Evolutionary conservation across 2,113 vertebrate species (phyloP), one percentile per base, ranked within the genome.

Genomic region (Apodemus sylvaticus): DNA sequence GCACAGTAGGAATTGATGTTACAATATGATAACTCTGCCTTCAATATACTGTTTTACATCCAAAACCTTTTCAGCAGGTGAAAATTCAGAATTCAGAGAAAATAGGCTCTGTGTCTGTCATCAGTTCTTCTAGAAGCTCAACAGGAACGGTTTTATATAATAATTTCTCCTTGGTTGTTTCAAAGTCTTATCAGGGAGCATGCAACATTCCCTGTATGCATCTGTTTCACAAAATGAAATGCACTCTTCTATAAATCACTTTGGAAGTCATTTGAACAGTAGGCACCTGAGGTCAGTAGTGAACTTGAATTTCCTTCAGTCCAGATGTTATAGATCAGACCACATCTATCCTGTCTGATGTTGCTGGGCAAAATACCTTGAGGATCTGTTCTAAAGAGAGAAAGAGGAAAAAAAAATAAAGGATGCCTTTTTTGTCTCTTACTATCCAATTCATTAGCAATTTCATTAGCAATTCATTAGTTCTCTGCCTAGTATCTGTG

Each of bases 381-480:
- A 90, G 36, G 76, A 68, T 71, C 58, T 92, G 70, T 96, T 86
- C 66, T 45, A 34, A 86, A 96, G 60, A 90, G 17, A 88, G 77
- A 70, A 68, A 88, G 48, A 17, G 48, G 13, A 6, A 36, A 51
- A 53, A 14, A 79, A 81, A 2, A 53, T 2, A 71, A 90, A 92
- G 16, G 36, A 39, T n/a, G 20, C 45, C 76, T 24, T 62, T 58
- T 71, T 91, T 53, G 51, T 93, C 48, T 48, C n/a, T 79, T 95
- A 91, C 91, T 76, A 34, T 20, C 39, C 5, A 42, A 58, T 89
- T 91, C 58, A 92, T 96, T 87, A 92, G 58, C 70, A 91, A 89
- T 60, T 90, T 91, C 64, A 92, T 96, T 87, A 93, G 64, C 64
- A 89, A 79, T 60, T 90, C 64, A 58, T 96, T 64, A 87, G 68